Base-by-base conservation (phyloP, 2,888 invertebrate genomes). In the Xestia sexstrigata region DNA sequence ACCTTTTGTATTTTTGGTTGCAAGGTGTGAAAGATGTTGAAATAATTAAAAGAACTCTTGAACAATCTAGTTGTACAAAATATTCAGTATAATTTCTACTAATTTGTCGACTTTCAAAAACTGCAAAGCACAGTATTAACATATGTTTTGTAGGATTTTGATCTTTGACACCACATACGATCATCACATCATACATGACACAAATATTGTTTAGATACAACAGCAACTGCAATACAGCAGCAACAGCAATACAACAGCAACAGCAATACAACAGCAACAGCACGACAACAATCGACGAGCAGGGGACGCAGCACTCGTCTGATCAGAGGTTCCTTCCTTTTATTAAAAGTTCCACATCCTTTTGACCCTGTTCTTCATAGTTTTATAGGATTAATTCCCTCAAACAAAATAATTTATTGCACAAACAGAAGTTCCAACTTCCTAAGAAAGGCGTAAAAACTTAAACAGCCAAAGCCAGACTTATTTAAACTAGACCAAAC, bases 401-500 rank as follows among this genome's bases (percentile, higher is more conserved):
- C 20, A 17, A 26, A 23, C 20, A 17, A 26, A 23, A 11, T 26
- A 49, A 8, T 17, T 26, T 35, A 1, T 60, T 49, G 2, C n/a
- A 49, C 35, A 45, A 69, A 20, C 47, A 30, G 26, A 30, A 49
- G 15, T 70, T 47, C 26, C 2, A 30, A 49, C 20, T 70, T 47
- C 26, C 2, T 7, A 52, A 60, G 23, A 52, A 52, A 35, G 15
- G 45, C 42, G 23, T 68, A 35, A 63, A 75, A 63, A 47, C 11
- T 55, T 5, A 1, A 58, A 62, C 52, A 55, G 65, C 52, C n/a
- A 23, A 52, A 74, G 45, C 30, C 20, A 30, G 45, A 62, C 15
- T 49, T 70, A 55, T 69, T 47, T 47, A 60, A 83, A 83, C 39
- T 35, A 58, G 66, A 60, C 42, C 81, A 49, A 69, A 75, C 35